Conservation (phyloP, 2,113 vertebrate species). For the Echinops telfairi region DNA sequence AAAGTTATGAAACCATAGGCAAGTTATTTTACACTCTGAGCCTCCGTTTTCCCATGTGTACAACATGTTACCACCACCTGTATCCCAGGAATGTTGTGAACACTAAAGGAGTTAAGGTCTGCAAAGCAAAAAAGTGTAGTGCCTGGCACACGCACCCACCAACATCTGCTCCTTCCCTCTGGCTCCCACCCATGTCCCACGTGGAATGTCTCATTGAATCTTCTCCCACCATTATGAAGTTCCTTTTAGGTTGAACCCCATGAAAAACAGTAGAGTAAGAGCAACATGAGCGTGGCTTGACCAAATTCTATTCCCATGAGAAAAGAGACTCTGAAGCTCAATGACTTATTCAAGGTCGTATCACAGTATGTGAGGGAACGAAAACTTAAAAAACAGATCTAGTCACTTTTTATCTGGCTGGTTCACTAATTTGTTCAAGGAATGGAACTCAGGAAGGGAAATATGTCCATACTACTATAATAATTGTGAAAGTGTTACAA, state of each 20-base stretch:
- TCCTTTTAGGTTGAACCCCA: neutral
- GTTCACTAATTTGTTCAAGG: neutral
- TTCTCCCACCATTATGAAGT: neutral
- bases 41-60: neutral
- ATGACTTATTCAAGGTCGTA: conserved; percentile 1
- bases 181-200: neutral
- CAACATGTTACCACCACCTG: neutral
- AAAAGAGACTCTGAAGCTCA: conserved; percentile 3
- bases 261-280: neutral
- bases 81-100: neutral
- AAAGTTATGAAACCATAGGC: neutral
- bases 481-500: conserved; percentile 6
- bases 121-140: neutral
- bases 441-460: neutral
- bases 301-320: neutral
- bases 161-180: neutral
- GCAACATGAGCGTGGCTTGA: conserved; percentile 2
- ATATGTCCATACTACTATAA: neutral
- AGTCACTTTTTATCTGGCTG: neutral
- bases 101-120: neutral
- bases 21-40: conserved; percentile 14
- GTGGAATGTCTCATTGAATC: neutral
- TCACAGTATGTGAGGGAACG: neutral
- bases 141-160: neutral
- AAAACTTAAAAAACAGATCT: neutral